Evolutionary conservation across 2,888 invertebrate species (phyloP).

Genomic region (Dasysyrphus albostriatus): DNA sequence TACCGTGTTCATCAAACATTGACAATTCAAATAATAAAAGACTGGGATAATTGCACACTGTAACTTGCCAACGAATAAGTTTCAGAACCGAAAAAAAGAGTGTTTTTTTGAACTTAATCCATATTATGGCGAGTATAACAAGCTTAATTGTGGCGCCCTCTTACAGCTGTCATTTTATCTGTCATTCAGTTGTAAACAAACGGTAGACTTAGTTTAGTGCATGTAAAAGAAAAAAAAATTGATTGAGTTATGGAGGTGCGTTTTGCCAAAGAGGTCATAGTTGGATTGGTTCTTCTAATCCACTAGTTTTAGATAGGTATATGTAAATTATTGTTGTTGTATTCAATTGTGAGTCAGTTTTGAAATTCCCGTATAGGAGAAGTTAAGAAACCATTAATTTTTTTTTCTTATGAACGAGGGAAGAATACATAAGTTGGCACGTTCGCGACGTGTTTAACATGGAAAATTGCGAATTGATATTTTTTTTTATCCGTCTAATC

Average conservation of each 20-base stretch:
- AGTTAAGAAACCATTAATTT: slow-evolving; percentile 54
- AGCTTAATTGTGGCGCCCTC: slow-evolving; percentile 43
- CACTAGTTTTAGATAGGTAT: background rate
- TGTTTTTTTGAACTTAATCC: slow-evolving; percentile 52
- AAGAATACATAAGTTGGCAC: slow-evolving; percentile 56
- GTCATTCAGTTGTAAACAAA: slow-evolving; percentile 35
- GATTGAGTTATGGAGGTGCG: slow-evolving; percentile 25
- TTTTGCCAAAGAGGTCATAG: slow-evolving; percentile 55
- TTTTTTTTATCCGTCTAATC: slow-evolving; percentile 50
- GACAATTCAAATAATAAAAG: slow-evolving; percentile 53
- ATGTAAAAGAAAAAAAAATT: background rate
- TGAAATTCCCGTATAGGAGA: slow-evolving; percentile 47
- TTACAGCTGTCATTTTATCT: slow-evolving; percentile 35
- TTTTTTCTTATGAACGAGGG: slow-evolving; percentile 27
- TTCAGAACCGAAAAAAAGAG: slow-evolving; percentile 14
- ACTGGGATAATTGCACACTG: slow-evolving; percentile 43
- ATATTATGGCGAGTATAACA: slow-evolving; percentile 17
- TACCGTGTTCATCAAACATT: slow-evolving; percentile 60
- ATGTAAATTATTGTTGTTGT: background rate
- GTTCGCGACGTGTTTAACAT: slow-evolving; percentile 63
- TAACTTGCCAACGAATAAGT: background rate
- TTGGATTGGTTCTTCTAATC: slow-evolving; percentile 26
- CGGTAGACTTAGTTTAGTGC: slow-evolving; percentile 27
- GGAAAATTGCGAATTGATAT: slow-evolving; percentile 59
- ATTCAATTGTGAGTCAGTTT: slow-evolving; percentile 47